phyloP scores from a whole-genome alignment of 2,113 vertebrate genomes.

The Chascanopsetta lugubris region DNA sequence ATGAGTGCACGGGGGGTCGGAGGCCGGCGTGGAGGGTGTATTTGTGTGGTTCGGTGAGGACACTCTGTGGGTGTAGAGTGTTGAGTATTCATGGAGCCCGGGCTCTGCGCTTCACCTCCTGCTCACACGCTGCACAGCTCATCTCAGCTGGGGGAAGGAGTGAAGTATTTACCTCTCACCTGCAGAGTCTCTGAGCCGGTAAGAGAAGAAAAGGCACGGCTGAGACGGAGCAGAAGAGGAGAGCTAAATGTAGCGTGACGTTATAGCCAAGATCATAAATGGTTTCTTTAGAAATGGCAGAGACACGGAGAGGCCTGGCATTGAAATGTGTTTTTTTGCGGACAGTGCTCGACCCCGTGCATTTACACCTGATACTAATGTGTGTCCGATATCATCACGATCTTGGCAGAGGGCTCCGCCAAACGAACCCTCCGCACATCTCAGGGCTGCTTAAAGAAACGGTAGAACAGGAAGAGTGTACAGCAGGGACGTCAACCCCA shows the following conservation, averaged over 20 bases:
- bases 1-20: conserved; percentile 19
- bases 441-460: no score
- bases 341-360: no score
- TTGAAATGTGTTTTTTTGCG: no score
- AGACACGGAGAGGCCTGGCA: no score
- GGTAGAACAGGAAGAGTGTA: no score
- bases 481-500: no score
- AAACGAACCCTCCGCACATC: no score
- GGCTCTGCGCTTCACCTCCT: conserved; percentile 40
- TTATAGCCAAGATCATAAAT: neutral
- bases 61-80: conserved; percentile 44
- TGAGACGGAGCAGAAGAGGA: neutral
- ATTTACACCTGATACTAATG: no score
- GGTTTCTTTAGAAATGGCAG: no score
- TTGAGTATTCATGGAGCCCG: conserved; percentile 25
- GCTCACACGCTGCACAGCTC: conserved; percentile 6
- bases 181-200: neutral
- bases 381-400: no score
- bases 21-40: conserved; percentile 35
- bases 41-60: conserved; percentile 19
- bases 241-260: neutral
- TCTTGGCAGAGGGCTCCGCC: no score
- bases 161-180: conserved; percentile 1
- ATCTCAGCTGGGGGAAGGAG: conserved; percentile 8
- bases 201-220: neutral